Evolutionary conservation across 2,797 vertebrate genomes (phyloP).

Genomic region (Ctenopoma kingsleyae): DNA sequence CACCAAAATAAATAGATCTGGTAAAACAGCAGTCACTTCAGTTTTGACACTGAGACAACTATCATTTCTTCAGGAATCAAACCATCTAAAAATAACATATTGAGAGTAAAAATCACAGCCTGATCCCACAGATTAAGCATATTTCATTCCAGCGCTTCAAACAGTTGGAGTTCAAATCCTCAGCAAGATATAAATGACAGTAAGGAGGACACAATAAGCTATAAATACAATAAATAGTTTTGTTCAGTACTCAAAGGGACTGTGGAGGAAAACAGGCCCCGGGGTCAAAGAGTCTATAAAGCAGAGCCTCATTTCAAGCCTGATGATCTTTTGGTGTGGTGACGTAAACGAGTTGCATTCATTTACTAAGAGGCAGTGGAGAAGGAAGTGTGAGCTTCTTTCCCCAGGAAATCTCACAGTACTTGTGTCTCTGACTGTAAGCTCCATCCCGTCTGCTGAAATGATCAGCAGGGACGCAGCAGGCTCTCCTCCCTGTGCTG

Average conservation of each 20-base stretch:
- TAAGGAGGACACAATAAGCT: conserved; percentile 79
- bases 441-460: conserved; percentile 36
- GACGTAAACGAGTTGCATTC: conserved; percentile 60
- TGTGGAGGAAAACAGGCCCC: conserved; percentile 63
- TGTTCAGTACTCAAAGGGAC: conserved; percentile 85
- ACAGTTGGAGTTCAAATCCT: conserved; percentile 72
- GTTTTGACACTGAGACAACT: conserved; percentile 49
- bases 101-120: conserved; percentile 67
- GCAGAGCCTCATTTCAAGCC: conserved; percentile 56
- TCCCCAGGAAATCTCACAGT: conserved; percentile 43
- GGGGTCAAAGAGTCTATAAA: conserved; percentile 67
- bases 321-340: conserved; percentile 47
- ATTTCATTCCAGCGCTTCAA: conserved; percentile 71
- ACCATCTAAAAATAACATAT: conserved; percentile 60
- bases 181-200: conserved; percentile 69
- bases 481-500: conserved; percentile 40
- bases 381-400: conserved; percentile 42
- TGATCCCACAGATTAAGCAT: conserved; percentile 77
- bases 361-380: conserved; percentile 44
- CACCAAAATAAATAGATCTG: conserved; percentile 75
- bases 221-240: conserved; percentile 99
- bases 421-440: conserved; percentile 35
- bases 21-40: conserved; percentile 53
- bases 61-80: conserved; percentile 63
- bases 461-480: conserved; percentile 44